Percentiles rank a stretch among this genome's conserved stretches.
phyloP scores from a whole-genome alignment of 2,888 invertebrate species.

The Synergus gifuensis region DNA sequence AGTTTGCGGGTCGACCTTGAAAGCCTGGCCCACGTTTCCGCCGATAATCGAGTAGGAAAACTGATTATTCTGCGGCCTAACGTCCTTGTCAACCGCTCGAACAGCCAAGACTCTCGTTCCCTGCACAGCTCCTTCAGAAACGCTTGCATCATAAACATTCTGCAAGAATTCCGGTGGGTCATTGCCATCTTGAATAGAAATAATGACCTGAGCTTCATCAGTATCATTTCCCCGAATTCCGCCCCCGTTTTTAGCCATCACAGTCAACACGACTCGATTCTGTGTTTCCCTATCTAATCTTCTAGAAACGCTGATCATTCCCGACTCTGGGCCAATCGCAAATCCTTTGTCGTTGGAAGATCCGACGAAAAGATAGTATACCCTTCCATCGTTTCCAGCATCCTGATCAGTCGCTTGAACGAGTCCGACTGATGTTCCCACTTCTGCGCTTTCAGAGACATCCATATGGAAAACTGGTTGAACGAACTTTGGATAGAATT shows the following conservation, averaged over 20 bases:
- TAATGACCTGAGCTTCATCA: slow-evolving; percentile 95
- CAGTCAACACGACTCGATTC: slow-evolving; percentile 92
- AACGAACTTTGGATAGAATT: slow-evolving; percentile 92
- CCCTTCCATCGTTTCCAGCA: slow-evolving; percentile 90
- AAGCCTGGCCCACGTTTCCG: slow-evolving; percentile 90
- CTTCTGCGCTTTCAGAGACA: slow-evolving; percentile 93
- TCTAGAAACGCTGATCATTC: slow-evolving; percentile 90
- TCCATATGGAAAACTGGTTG: slow-evolving; percentile 95
- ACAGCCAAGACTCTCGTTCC: slow-evolving; percentile 89
- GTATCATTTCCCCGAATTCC: slow-evolving; percentile 97
- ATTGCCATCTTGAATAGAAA: slow-evolving; percentile 96
- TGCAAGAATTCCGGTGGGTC: slow-evolving; percentile 96
- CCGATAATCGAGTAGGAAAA: slow-evolving; percentile 93
- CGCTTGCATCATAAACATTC: slow-evolving; percentile 86
- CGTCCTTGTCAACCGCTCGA: slow-evolving; percentile 94
- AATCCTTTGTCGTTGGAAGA: slow-evolving; percentile 96
- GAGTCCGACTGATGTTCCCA: slow-evolving; percentile 90
- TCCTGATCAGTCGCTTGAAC: slow-evolving; percentile 95
- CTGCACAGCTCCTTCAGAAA: slow-evolving; percentile 88
- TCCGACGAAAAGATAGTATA: slow-evolving; percentile 95
- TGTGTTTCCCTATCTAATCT: slow-evolving; percentile 92
- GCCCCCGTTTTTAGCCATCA: slow-evolving; percentile 96
- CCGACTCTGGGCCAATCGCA: slow-evolving; percentile 89
- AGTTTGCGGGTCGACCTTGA: slow-evolving; percentile 91
- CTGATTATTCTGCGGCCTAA: slow-evolving; percentile 93